phyloP scores from a whole-genome alignment of 2,797 vertebrate genomes.

The Syndactyla subalaris region DNA sequence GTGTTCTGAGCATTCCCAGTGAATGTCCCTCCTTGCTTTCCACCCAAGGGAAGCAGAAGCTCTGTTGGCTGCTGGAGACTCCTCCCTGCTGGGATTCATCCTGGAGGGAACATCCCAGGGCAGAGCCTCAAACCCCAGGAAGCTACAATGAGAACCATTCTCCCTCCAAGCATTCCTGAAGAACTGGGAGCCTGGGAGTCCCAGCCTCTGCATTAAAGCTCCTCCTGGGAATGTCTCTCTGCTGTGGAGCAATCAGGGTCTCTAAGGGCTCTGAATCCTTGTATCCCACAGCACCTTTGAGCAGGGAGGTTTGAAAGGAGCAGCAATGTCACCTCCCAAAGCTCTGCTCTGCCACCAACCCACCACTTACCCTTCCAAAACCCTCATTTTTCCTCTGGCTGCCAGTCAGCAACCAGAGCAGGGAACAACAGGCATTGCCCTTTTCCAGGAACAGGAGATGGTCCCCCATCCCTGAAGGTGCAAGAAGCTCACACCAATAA shows the following conservation, averaged over 20 bases:
- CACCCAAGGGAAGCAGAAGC: neutral
- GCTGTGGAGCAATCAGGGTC: neutral
- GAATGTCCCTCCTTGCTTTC: neutral
- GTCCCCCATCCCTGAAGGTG: slow-evolving; percentile 32
- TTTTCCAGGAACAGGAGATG: neutral
- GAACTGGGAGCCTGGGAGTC: neutral
- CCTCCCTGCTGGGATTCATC: neutral
- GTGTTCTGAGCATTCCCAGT: neutral
- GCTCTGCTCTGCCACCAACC: neutral
- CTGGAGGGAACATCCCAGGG: neutral
- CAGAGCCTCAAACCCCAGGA: neutral
- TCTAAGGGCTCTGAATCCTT: neutral
- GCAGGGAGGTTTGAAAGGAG: neutral
- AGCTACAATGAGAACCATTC: neutral
- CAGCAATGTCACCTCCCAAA: neutral
- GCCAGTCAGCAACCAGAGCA: neutral
- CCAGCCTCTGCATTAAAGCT: neutral
- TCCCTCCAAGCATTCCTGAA: neutral
- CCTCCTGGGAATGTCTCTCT: neutral
- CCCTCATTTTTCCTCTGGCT: neutral
- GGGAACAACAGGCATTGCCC: neutral
- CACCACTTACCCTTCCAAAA: neutral
- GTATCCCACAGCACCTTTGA: neutral
- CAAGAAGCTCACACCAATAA: slow-evolving; percentile 55
- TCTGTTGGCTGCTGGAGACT: neutral